phyloP scores from a whole-genome alignment of 2,113 vertebrate genomes.

The Macquaria ambigua region DNA sequence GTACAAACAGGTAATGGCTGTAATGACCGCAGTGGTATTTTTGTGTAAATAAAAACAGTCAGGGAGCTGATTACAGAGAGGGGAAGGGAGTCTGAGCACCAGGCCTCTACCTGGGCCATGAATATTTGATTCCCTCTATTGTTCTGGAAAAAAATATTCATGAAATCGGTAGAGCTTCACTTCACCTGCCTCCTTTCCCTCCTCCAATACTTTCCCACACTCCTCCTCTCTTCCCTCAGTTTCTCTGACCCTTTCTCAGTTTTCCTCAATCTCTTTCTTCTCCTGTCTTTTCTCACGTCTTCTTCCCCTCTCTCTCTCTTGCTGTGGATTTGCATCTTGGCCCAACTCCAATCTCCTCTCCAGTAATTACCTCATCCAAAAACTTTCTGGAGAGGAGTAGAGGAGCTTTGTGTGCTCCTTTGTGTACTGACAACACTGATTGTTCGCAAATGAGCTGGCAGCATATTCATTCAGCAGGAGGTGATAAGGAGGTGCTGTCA shows the following conservation, averaged over 20 bases:
- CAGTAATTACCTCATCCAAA: conserved; percentile 75
- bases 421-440: conserved; percentile 74
- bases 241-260: conserved; percentile 17
- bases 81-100: conserved; percentile 1
- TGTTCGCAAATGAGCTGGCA: conserved; percentile 76
- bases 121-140: conserved; percentile 58
- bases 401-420: conserved; percentile 69
- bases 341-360: conserved; percentile 66
- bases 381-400: conserved; percentile 65
- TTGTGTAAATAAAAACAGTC: conserved; percentile 57
- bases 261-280: conserved; percentile 7
- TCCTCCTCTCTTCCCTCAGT: not conserved
- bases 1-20: conserved; percentile 13
- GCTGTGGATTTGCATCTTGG: conserved; percentile 43
- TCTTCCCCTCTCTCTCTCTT: not conserved
- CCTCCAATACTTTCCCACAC: not conserved
- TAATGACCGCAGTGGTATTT: conserved; percentile 38
- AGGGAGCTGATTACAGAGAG: conserved; percentile 37
- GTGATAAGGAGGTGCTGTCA: conserved; percentile 67
- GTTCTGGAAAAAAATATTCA: conserved; percentile 55
- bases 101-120: conserved; percentile 36
- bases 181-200: conserved; percentile 11
- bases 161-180: conserved; percentile 45
- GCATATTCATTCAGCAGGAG: conserved; percentile 68
- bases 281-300: not conserved